These are phyloP conservation scores for Gandaritis pyraliata DNA, from an alignment of 2,888 invertebrate genomes.

Conservation along the genomic window DNA sequence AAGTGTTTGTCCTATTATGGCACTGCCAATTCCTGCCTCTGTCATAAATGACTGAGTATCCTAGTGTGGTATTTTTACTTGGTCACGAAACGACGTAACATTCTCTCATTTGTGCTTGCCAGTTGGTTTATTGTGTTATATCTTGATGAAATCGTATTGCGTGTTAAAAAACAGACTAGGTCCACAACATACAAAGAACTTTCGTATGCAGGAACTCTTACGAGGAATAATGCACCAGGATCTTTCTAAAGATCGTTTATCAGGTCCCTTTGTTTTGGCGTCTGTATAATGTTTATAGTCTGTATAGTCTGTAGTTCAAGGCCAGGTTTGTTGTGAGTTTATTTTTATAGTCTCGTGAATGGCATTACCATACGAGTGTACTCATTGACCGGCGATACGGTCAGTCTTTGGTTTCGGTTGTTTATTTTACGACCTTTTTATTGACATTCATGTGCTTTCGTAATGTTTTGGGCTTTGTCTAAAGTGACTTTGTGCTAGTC, in stretches of 20 bases:
- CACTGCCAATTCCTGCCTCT: too few species aligned
- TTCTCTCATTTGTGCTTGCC: too few species aligned
- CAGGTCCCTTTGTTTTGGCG: constrained; percentile 57
- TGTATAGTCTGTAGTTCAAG: constrained; percentile 56
- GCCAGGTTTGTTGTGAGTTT: constrained; percentile 43
- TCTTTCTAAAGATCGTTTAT: constrained; percentile 58
- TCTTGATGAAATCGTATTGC: neutral
- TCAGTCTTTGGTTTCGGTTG: constrained; percentile 17
- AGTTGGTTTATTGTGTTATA: too few species aligned
- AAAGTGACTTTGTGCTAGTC: neutral
- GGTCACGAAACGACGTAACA: too few species aligned
- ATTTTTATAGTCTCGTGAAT: constrained; percentile 37
- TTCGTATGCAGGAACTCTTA: constrained; percentile 1
- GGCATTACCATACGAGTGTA: constrained; percentile 25
- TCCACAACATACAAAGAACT: constrained; percentile 2
- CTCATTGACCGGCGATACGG: constrained; percentile 28
- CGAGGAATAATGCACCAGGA: constrained; percentile 60
- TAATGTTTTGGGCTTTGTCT: constrained; percentile 16
- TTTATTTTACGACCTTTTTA: constrained; percentile 26
- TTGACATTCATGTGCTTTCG: constrained; percentile 22
- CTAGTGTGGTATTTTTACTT: too few species aligned
- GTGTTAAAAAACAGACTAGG: neutral
- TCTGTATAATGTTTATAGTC: too few species aligned
- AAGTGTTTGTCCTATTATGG: too few species aligned
- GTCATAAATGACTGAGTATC: too few species aligned